A percentile compares a stretch with the other conserved stretches of the same genome.
Conservation (phyloP, 2,888 invertebrate genomes). For the Pardosa pseudoannulata region DNA sequence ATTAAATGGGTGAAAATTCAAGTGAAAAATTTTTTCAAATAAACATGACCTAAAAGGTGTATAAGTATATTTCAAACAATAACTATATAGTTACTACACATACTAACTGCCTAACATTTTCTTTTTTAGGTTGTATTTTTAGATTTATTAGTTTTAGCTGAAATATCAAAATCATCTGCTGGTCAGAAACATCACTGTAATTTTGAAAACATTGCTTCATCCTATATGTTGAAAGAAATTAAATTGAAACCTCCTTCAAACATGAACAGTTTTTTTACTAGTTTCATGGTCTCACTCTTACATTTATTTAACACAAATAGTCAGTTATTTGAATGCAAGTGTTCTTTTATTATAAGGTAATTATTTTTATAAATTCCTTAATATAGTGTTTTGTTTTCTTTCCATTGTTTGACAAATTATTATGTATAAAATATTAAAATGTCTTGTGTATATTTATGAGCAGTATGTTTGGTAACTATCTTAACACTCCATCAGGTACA, state of each 20-base stretch:
- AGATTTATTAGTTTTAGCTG: slow-evolving; percentile 92
- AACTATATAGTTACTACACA: too few relatives aligned
- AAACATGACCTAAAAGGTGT: too few relatives aligned
- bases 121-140: slow-evolving; percentile 87
- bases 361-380: not conserved
- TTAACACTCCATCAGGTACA: too few relatives aligned
- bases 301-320: slow-evolving; percentile 86
- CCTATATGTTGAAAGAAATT: slow-evolving; percentile 50
- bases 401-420: too few relatives aligned
- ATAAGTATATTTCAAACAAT: too few relatives aligned
- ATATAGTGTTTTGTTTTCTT: too few relatives aligned
- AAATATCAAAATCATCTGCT: slow-evolving; percentile 80
- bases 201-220: slow-evolving; percentile 70
- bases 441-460: too few relatives aligned
- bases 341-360: slow-evolving; percentile 95
- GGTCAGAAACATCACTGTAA: slow-evolving; percentile 70
- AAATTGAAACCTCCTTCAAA: slow-evolving; percentile 66
- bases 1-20: too few relatives aligned
- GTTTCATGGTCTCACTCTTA: slow-evolving; percentile 91
- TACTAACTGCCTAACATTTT: too few relatives aligned
- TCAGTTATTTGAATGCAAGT: slow-evolving; percentile 90
- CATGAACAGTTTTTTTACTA: slow-evolving; percentile 83
- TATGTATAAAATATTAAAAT: too few relatives aligned
- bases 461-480: too few relatives aligned
- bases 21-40: too few relatives aligned